Evolutionary conservation across 2,888 invertebrate species (phyloP).

Genomic region (Sepiola atlantica): DNA sequence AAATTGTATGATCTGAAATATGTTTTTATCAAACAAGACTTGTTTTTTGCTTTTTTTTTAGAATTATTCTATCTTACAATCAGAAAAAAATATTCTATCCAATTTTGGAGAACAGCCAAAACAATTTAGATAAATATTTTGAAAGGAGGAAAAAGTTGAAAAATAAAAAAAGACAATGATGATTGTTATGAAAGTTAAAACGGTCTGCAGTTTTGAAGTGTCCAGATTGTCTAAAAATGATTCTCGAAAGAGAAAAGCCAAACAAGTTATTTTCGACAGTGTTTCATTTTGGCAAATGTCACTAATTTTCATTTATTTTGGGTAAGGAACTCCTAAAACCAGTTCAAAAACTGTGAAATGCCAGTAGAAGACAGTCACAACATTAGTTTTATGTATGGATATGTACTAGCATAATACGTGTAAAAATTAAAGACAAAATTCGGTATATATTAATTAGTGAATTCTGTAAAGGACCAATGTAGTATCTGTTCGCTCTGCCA

Average conservation of each 20-base stretch:
- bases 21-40: neutral
- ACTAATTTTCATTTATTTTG: neutral
- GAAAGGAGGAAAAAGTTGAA: neutral
- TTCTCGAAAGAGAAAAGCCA: conserved; percentile 2
- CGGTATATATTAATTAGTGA: too few relatives aligned
- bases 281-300: conserved; percentile 5
- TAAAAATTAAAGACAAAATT: too few relatives aligned
- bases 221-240: neutral
- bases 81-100: neutral
- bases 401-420: too few relatives aligned
- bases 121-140: neutral
- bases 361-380: neutral
- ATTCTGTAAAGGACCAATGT: too few relatives aligned
- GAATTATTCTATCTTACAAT: neutral
- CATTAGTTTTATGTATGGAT: neutral
- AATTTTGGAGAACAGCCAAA: neutral
- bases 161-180: neutral
- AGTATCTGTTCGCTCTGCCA: too few relatives aligned
- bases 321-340: neutral
- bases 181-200: neutral
- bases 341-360: neutral
- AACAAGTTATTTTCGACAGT: neutral
- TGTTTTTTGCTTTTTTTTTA: neutral
- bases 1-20: neutral
- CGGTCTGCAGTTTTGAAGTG: neutral